Percentiles rank a stretch among this genome's conserved stretches.
phyloP scores from a whole-genome alignment of 2,113 vertebrate species.

The Siphamia tubifer region DNA sequence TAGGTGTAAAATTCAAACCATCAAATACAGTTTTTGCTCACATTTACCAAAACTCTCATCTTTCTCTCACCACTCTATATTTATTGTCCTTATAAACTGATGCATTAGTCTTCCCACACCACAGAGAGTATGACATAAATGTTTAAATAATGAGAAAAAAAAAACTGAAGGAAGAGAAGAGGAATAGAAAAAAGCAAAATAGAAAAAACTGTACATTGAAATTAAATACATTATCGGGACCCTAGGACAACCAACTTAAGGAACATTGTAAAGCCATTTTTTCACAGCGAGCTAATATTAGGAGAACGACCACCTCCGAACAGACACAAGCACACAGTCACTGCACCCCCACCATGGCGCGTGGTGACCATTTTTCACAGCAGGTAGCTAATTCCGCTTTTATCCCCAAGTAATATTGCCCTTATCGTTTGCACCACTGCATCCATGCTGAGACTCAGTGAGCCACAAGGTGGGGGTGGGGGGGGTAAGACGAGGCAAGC shows the following conservation, averaged over 20 bases:
- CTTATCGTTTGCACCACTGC: slow-evolving; percentile 59
- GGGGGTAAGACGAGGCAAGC: background rate
- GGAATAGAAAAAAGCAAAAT: no score
- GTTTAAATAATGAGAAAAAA: no score
- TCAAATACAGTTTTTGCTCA: no score
- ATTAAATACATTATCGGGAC: background rate
- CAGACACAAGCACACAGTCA: background rate
- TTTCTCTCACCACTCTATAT: no score
- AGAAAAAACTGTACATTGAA: background rate
- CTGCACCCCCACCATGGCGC: slow-evolving; percentile 51
- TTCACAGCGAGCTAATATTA: slow-evolving; percentile 57
- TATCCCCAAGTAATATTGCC: slow-evolving; percentile 73
- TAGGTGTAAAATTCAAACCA: no score
- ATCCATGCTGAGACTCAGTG: slow-evolving; percentile 43
- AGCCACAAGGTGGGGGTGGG: slow-evolving; percentile 15
- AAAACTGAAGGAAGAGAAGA: no score
- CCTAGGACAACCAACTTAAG: background rate
- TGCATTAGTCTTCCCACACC: no score
- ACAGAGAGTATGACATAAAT: no score
- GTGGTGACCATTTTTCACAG: slow-evolving; percentile 60
- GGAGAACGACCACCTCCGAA: background rate
- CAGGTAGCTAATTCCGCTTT: slow-evolving; percentile 72
- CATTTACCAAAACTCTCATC: no score
- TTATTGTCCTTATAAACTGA: no score
- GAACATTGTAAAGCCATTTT: slow-evolving; percentile 27